A percentile compares a stretch with the other conserved stretches of the same genome.
These are phyloP conservation scores for Cephus pulcher DNA, from an alignment of 2,888 invertebrate species.

Conservation along the genomic window DNA sequence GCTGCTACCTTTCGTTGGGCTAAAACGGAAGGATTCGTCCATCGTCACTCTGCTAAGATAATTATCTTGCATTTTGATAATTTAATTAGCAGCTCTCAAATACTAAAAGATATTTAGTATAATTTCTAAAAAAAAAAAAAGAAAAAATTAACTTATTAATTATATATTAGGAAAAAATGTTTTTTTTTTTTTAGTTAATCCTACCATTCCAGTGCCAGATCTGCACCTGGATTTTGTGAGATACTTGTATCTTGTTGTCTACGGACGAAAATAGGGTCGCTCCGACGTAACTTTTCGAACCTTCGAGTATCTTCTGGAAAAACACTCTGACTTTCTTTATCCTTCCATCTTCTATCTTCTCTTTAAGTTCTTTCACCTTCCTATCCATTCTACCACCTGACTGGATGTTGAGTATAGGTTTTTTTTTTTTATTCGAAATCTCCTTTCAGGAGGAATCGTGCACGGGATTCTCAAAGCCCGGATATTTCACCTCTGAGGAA, in stretches of 20 bases:
- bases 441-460: neutral
- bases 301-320: neutral
- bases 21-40: slow-evolving; percentile 56
- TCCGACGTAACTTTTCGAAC: neutral
- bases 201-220: neutral
- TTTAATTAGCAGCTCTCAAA: neutral
- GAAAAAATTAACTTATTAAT: too few species aligned
- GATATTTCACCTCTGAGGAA: neutral
- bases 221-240: neutral
- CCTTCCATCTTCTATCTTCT: neutral
- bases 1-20: slow-evolving; percentile 77
- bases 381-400: neutral
- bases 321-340: neutral
- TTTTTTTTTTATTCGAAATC: neutral
- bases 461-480: neutral
- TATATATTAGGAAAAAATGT: too few species aligned
- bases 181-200: neutral
- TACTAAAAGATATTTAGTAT: neutral
- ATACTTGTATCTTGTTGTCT: neutral
- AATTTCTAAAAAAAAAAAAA: neutral
- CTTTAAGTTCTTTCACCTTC: neutral
- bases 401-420: neutral
- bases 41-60: neutral
- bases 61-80: neutral
- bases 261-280: neutral